Base-by-base conservation (phyloP, 2,888 invertebrate species). In the Leptothorax acervorum region DNA sequence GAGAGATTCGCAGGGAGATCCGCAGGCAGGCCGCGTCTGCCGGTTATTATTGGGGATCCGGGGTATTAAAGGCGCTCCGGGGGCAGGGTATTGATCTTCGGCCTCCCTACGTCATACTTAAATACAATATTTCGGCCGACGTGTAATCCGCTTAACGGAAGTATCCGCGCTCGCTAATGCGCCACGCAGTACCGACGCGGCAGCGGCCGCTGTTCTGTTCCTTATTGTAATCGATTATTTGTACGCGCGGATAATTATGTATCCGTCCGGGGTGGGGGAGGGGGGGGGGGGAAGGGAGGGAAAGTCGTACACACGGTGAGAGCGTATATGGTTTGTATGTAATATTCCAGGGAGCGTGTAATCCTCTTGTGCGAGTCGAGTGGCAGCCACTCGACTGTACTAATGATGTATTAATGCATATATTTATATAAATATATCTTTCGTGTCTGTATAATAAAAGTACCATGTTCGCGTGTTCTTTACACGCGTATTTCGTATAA, bases 21-120 rank as follows among this genome's bases (percentile, higher is more conserved):
- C 62, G 55, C 51, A 55, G 39, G 63, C 60, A 12, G 35, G 15
- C 35, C 70, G 23, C 68, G 48, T 79, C 82, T 83, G 70, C 82
- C 63, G 87, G 90, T 90, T 90, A 90, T 90, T 90, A 90, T 87
- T 89, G 86, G 89, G 90, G 90, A 90, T 89, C 86, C 83, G 23
- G 68, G 88, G 87, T 85, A 90, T 90, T 90, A 90, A 87, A 84
- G 82, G 84, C 86, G 88, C 84, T 88, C 83, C 48, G 18, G 81
- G 85, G 18, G 82, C 12, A 31, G 55, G 84, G 75, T 88, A 90
- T 90, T 88, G 90, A 90, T 90, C 90, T 90, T 90, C 85, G 76
- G 57, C 78, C 73, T 35, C 45, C 63, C 87, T 81, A 81, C 83
- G 83, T 90, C 87, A 88, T 89, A 89, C 89, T 89, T 89, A 90